Evolutionary conservation across 2,113 vertebrate genomes (phyloP).

Genomic region (Menidia beryllina): DNA sequence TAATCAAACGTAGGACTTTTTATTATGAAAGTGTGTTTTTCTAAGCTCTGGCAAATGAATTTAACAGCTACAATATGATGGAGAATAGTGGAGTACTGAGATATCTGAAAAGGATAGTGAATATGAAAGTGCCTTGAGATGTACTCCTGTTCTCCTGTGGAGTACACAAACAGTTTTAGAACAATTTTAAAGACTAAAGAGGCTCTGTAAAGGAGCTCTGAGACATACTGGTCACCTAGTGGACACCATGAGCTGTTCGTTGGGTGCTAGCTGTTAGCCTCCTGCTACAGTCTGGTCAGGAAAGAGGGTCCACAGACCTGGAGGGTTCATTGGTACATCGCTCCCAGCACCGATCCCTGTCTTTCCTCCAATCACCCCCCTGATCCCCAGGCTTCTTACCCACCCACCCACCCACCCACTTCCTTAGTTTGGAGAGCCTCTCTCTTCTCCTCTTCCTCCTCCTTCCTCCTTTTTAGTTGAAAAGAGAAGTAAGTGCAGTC

Average conservation of each 20-base stretch:
- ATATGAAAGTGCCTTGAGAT: too few relatives aligned
- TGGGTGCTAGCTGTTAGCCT: constrained; percentile 1
- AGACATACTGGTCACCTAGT: too few relatives aligned
- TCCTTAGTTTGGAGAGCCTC: constrained; percentile 68
- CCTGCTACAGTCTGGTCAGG: too few relatives aligned
- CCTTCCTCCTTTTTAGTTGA: constrained; percentile 78
- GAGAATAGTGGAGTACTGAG: too few relatives aligned
- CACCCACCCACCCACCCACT: constrained; percentile 56
- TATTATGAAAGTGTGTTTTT: too few relatives aligned
- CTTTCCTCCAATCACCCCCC: constrained; percentile 68
- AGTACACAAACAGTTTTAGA: too few relatives aligned
- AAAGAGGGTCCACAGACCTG: constrained; percentile 53
- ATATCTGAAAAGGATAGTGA: not conserved
- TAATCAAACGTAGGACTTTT: not conserved
- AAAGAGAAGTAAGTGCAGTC: constrained; percentile 84
- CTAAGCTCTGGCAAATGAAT: too few relatives aligned
- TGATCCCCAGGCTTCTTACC: constrained; percentile 62
- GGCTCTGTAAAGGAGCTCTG: too few relatives aligned
- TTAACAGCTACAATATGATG: too few relatives aligned
- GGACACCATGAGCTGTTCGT: not conserved
- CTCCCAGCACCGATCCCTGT: constrained; percentile 34
- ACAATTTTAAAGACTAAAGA: too few relatives aligned
- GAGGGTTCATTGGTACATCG: constrained; percentile 68
- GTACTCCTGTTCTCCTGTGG: too few relatives aligned
- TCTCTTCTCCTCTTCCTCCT: constrained; percentile 72